Evolutionary conservation across 1,140 invertebrate species (phyloP).

Genomic region (Euschistus heros): DNA sequence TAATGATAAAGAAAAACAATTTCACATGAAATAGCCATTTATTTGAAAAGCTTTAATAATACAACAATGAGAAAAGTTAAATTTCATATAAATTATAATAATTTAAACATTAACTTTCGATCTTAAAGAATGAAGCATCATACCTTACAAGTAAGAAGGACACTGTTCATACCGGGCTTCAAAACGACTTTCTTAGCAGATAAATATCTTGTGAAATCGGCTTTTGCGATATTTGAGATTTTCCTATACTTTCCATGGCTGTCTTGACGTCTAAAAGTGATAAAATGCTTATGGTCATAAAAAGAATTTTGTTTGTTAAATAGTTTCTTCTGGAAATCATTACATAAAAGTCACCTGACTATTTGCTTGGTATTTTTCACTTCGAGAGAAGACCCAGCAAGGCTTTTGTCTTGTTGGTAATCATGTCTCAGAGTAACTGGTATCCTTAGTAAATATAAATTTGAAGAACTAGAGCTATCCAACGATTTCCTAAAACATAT

Average conservation of each 20-base stretch:
- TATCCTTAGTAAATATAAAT: conserved; percentile 41
- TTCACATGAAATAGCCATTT: too few species aligned
- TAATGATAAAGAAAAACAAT: too few species aligned
- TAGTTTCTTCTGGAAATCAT: neutral
- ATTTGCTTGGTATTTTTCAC: conserved; percentile 42
- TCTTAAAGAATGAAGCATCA: neutral
- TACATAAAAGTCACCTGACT: neutral
- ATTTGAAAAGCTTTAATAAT: too few species aligned
- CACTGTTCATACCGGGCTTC: conserved; percentile 59
- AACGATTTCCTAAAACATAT: conserved; percentile 16
- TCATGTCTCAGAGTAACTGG: conserved; percentile 59
- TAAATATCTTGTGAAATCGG: conserved; percentile 53
- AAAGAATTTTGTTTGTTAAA: neutral
- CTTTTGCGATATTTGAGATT: conserved; percentile 35
- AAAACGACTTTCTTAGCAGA: conserved; percentile 43
- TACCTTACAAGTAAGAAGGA: conserved; percentile 49
- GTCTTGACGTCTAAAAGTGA: conserved; percentile 34
- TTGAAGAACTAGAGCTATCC: conserved; percentile 17
- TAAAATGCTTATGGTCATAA: neutral
- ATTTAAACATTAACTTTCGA: too few species aligned
- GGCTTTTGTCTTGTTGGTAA: conserved; percentile 65
- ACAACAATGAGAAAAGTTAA: too few species aligned
- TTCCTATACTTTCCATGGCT: conserved; percentile 33
- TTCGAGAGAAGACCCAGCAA: conserved; percentile 52
- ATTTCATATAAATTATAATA: too few species aligned